Percentiles rank a stretch among this genome's conserved stretches.
Conservation (phyloP, 2,797 vertebrate genomes). For the Pogonophryne albipinna region DNA sequence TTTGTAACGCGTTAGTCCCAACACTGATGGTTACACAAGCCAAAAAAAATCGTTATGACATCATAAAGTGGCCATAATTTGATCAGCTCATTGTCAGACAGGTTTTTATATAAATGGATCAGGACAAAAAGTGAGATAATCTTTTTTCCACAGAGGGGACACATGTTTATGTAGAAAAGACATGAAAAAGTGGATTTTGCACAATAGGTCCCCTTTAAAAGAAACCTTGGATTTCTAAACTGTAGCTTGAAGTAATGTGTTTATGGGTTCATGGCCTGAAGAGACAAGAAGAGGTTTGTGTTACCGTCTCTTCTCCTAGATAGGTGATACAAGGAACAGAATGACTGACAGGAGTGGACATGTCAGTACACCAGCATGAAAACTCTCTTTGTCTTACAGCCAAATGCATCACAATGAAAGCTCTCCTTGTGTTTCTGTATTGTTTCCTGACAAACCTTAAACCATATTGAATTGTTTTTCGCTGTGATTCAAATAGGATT, state of each 20-base stretch:
- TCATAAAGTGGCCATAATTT: too few species aligned
- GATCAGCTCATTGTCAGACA: too few species aligned
- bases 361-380: conserved; percentile 20
- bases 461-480: not conserved
- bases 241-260: not conserved
- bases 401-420: conserved; percentile 18
- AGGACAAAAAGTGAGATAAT: too few species aligned
- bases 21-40: too few species aligned
- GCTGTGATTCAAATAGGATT: conserved; percentile 1
- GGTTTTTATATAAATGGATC: too few species aligned
- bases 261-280: not conserved
- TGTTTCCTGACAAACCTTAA: not conserved
- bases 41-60: too few species aligned
- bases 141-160: too few species aligned
- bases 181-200: too few species aligned
- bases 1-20: too few species aligned
- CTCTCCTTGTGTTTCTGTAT: conserved; percentile 12
- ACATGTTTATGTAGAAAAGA: too few species aligned
- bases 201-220: not conserved
- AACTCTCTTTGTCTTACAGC: conserved; percentile 27
- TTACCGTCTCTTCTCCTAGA: conserved; percentile 1
- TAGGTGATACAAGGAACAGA: conserved; percentile 27
- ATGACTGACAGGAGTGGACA: conserved; percentile 23
- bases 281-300: not conserved
- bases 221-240: not conserved